Percentiles rank a stretch among this genome's conserved stretches.
These are phyloP conservation scores for Cathartes aura DNA, from an alignment of 2,113 vertebrate genomes.

Conservation along the genomic window DNA sequence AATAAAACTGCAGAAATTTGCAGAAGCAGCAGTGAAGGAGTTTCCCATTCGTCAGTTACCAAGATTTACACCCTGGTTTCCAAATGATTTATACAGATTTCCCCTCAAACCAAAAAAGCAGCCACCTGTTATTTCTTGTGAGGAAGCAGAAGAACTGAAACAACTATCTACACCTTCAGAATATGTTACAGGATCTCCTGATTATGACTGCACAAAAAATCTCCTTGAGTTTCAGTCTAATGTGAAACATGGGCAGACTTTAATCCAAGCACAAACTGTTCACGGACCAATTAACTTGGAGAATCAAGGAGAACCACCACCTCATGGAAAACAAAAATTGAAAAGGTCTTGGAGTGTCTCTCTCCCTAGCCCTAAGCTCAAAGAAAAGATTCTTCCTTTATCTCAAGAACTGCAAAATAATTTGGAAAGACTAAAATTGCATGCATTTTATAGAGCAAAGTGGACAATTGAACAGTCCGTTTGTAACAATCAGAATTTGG, in stretches of 20 bases:
- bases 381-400: conserved; percentile 67
- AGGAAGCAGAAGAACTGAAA: conserved; percentile 55
- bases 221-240: conserved; percentile 79
- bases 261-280: background rate
- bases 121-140: conserved; percentile 76
- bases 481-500: conserved; percentile 79
- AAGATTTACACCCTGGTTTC: conserved; percentile 84
- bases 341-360: conserved; percentile 88
- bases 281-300: background rate
- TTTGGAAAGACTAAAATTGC: conserved; percentile 80
- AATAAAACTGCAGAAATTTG: conserved; percentile 63
- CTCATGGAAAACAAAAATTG: conserved; percentile 15
- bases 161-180: conserved; percentile 1
- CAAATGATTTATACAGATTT: conserved; percentile 47
- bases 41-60: conserved; percentile 77
- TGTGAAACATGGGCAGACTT: background rate
- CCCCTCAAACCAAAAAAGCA: conserved; percentile 81
- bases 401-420: conserved; percentile 77
- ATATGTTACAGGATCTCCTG: background rate
- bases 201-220: conserved; percentile 74
- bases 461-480: conserved; percentile 84
- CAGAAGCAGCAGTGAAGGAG: conserved; percentile 79
- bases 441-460: conserved; percentile 84
- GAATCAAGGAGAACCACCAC: conserved; percentile 23
- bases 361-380: conserved; percentile 17